Conservation (phyloP, 2,888 invertebrate species). For the Criorhina ranunculi region DNA sequence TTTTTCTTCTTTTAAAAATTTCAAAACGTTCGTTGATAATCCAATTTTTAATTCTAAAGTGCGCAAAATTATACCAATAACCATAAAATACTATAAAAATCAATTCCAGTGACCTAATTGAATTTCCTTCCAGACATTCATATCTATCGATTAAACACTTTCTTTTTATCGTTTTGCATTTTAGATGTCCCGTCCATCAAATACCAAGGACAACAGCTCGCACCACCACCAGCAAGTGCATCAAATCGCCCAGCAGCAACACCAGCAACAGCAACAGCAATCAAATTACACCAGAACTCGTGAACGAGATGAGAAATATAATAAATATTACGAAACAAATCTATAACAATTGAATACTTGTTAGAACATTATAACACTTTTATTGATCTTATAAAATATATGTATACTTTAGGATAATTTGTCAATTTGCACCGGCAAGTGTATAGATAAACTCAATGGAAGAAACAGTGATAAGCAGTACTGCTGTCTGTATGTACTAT, state of each 20-base stretch:
- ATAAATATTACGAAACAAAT: conserved; percentile 83
- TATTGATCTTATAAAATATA: conserved; percentile 50
- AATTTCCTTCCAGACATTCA: background rate
- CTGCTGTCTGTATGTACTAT: conserved; percentile 2
- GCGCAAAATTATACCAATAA: background rate
- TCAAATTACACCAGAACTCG: conserved; percentile 77
- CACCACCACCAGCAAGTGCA: conserved; percentile 73
- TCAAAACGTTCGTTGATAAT: no score
- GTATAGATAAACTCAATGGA: conserved; percentile 7
- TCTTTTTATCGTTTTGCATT: conserved; percentile 63
- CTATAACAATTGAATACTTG: conserved; percentile 79
- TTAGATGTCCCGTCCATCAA: conserved; percentile 79
- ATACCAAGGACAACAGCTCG: conserved; percentile 65
- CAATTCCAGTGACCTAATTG: background rate
- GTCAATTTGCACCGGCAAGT: conserved; percentile 14
- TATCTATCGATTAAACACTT: background rate
- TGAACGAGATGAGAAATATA: conserved; percentile 82
- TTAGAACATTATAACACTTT: conserved; percentile 37
- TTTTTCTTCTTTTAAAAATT: no score
- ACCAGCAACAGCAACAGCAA: conserved; percentile 73
- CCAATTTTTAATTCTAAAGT: background rate
- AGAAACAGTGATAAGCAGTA: conserved; percentile 47
- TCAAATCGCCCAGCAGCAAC: conserved; percentile 34
- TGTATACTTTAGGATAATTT: conserved; percentile 29
- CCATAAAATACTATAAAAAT: conserved; percentile 6